A percentile compares a stretch with the other conserved stretches of the same genome.
Evolutionary conservation across 2,797 vertebrate genomes (phyloP).

Genomic region (Neosilurus hyrtlii): DNA sequence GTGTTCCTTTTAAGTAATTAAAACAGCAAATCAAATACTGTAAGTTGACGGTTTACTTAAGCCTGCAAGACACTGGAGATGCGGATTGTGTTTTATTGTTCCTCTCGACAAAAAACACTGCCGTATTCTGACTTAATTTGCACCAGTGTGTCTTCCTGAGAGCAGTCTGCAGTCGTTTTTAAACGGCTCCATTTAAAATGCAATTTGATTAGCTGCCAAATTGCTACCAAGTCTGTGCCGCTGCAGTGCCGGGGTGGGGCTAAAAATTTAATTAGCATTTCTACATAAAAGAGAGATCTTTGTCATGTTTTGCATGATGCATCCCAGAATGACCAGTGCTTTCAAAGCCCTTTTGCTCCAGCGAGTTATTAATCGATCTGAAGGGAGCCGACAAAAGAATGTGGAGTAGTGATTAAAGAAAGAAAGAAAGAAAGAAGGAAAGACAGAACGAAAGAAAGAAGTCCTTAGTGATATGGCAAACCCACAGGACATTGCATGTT

Average conservation of each 20-base stretch:
- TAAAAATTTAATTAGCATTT: slow-evolving; percentile 81
- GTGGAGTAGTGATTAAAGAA: slow-evolving; percentile 49
- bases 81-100: slow-evolving; percentile 71
- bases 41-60: slow-evolving; percentile 69
- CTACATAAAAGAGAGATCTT: slow-evolving; percentile 81
- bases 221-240: slow-evolving; percentile 79
- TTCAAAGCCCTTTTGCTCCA: slow-evolving; percentile 75
- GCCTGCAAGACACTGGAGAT: slow-evolving; percentile 65
- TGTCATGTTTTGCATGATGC: slow-evolving; percentile 74
- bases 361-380: slow-evolving; percentile 77
- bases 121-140: slow-evolving; percentile 75
- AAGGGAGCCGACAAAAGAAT: slow-evolving; percentile 67
- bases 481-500: slow-evolving; percentile 72
- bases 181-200: slow-evolving; percentile 85
- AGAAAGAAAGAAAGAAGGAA: slow-evolving; percentile 35
- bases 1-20: slow-evolving; percentile 70
- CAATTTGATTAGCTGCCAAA: slow-evolving; percentile 88
- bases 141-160: slow-evolving; percentile 72
- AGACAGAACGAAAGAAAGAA: slow-evolving; percentile 57
- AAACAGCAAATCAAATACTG: slow-evolving; percentile 68
- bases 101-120: slow-evolving; percentile 62
- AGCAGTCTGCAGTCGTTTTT: slow-evolving; percentile 78
- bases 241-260: slow-evolving; percentile 72
- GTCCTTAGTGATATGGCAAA: slow-evolving; percentile 67
- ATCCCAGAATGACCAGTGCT: slow-evolving; percentile 80